These are phyloP conservation scores for Aphodius granarius DNA, from an alignment of 2,888 invertebrate genomes.

Conservation along the genomic window DNA sequence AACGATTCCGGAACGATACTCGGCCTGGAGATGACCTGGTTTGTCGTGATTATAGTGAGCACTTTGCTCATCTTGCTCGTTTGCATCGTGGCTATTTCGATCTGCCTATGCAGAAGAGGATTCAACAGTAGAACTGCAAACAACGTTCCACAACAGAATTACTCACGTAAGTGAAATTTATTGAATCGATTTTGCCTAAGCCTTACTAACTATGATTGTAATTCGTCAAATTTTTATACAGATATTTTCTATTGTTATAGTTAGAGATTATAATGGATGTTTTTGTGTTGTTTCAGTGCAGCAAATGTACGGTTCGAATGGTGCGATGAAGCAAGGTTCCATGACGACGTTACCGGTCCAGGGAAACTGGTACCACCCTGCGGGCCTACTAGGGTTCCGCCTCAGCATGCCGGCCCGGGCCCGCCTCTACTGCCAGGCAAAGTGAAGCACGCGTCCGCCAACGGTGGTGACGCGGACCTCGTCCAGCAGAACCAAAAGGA, in stretches of 20 bases:
- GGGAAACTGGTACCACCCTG: constrained; percentile 97
- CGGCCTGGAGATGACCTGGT: constrained; percentile 76
- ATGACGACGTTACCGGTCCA: constrained; percentile 63
- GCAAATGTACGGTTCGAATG: constrained; percentile 75
- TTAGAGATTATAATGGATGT: background rate
- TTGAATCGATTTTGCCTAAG: no score
- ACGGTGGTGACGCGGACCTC: constrained; percentile 50
- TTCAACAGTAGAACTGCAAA: constrained; percentile 53
- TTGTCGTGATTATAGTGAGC: constrained; percentile 72
- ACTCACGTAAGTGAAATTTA: constrained; percentile 52
- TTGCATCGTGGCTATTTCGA: constrained; percentile 68
- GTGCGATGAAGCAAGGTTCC: constrained; percentile 64
- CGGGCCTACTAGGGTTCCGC: constrained; percentile 68
- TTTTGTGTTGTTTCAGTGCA: constrained; percentile 58
- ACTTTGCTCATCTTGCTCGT: constrained; percentile 69
- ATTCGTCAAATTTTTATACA: no score
- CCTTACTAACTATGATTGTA: no score
- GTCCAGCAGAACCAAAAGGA: constrained; percentile 75
- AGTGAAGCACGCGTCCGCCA: constrained; percentile 59
- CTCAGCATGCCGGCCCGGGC: constrained; percentile 65
- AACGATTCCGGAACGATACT: constrained; percentile 66
- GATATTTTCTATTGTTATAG: no score
- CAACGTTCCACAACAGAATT: constrained; percentile 56
- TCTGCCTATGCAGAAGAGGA: constrained; percentile 76
- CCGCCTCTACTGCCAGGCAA: constrained; percentile 75